phyloP scores from a whole-genome alignment of 2,113 vertebrate genomes.

The Scolopax mira region DNA sequence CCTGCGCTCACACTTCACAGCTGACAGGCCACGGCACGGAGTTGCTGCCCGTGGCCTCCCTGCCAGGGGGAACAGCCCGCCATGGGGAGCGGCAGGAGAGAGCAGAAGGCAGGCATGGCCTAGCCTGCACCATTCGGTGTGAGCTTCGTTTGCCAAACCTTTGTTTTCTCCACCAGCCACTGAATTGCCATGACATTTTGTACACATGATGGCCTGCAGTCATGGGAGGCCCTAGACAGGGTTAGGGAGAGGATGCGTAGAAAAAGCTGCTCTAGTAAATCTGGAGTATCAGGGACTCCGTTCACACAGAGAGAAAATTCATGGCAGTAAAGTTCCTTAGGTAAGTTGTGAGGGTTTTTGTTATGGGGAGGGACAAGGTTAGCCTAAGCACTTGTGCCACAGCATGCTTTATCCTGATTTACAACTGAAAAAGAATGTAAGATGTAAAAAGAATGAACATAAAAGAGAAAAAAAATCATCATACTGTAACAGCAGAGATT shows the following conservation, averaged over 20 bases:
- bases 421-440: background rate
- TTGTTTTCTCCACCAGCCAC: background rate
- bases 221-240: background rate
- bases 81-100: fast-evolving
- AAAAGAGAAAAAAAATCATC: background rate
- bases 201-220: background rate
- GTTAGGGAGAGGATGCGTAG: background rate
- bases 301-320: background rate
- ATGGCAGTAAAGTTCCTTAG: fast-evolving
- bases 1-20: background rate
- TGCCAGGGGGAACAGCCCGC: fast-evolving
- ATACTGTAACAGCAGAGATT: background rate
- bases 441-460: background rate
- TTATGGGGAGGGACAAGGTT: fast-evolving
- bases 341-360: background rate
- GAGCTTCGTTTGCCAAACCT: background rate
- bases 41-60: background rate
- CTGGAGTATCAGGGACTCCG: background rate
- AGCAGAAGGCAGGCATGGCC: background rate
- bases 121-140: fast-evolving
- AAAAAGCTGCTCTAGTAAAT: fast-evolving
- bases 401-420: background rate
- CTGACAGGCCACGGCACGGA: background rate
- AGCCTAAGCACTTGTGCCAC: background rate
- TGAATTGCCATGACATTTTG: fast-evolving